phyloP scores from a whole-genome alignment of 2,797 vertebrate species.

The Poecilia gillii region DNA sequence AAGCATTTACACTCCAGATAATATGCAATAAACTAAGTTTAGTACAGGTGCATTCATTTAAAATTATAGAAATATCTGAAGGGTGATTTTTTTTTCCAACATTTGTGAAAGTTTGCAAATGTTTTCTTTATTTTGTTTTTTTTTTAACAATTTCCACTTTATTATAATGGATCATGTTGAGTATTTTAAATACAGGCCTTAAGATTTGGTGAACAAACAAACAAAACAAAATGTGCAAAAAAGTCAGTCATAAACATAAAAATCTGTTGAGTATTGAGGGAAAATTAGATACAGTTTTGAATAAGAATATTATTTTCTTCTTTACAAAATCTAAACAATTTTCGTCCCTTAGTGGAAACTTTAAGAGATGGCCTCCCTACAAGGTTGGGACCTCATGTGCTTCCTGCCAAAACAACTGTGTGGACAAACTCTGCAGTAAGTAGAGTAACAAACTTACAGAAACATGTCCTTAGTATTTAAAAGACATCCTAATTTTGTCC shows the following conservation, averaged over 20 bases:
- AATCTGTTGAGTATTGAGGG: not conserved
- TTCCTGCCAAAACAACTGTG: constrained; percentile 69
- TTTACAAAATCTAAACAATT: not conserved
- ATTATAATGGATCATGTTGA: not conserved
- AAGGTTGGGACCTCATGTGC: constrained; percentile 59
- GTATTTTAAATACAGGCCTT: not conserved
- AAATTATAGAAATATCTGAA: not conserved
- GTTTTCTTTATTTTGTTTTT: not conserved
- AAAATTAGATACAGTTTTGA: not conserved
- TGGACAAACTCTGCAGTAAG: constrained; percentile 80
- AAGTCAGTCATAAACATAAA: no score
- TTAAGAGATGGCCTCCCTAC: constrained; percentile 62
- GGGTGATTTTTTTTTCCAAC: not conserved
- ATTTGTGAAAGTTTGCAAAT: not conserved
- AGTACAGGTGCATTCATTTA: not conserved
- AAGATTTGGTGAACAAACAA: no score
- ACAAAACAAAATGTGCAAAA: no score
- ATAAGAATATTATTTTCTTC: not conserved
- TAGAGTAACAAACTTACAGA: constrained; percentile 3
- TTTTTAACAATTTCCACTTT: not conserved
- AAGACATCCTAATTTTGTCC: not conserved
- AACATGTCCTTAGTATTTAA: not conserved
- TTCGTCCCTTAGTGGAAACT: constrained; percentile 75
- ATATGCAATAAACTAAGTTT: not conserved
- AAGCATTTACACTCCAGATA: not conserved